phyloP scores from a whole-genome alignment of 2,797 vertebrate genomes.

The Fistularia tabacaria region DNA sequence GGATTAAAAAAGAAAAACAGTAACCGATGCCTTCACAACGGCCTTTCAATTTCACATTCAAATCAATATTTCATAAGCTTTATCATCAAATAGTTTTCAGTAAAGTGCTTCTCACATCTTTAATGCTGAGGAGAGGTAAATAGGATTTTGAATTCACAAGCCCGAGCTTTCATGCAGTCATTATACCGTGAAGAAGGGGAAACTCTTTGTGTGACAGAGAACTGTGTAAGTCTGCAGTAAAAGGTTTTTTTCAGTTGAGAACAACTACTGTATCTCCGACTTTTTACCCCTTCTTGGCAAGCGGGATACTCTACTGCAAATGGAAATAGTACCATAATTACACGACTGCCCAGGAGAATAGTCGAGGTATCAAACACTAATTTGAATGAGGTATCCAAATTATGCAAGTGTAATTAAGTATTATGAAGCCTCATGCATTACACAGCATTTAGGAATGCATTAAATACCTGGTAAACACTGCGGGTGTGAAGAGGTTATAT shows the following conservation, averaged over 20 bases:
- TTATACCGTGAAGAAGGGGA: slow-evolving; percentile 41
- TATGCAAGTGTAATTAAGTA: slow-evolving; percentile 66
- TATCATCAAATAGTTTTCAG: slow-evolving; percentile 60
- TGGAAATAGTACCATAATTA: slow-evolving; percentile 65
- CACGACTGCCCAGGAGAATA: slow-evolving; percentile 56
- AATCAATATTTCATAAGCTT: slow-evolving; percentile 68
- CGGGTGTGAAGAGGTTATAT: slow-evolving; percentile 40
- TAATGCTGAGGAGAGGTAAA: slow-evolving; percentile 57
- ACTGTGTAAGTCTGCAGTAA: slow-evolving; percentile 27
- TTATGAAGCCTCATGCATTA: slow-evolving; percentile 64
- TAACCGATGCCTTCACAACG: slow-evolving; percentile 41
- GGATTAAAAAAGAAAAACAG: slow-evolving; percentile 51
- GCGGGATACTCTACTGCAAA: slow-evolving; percentile 9
- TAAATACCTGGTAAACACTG: slow-evolving; percentile 68
- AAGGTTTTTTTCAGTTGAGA: slow-evolving; percentile 23
- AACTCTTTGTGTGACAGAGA: slow-evolving; percentile 30
- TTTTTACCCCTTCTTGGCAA: slow-evolving; percentile 16
- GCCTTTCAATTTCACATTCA: slow-evolving; percentile 64
- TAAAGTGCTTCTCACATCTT: slow-evolving; percentile 49
- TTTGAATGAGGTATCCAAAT: slow-evolving; percentile 63
- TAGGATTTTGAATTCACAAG: slow-evolving; percentile 57
- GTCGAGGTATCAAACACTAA: slow-evolving; percentile 51
- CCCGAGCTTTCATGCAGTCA: slow-evolving; percentile 42
- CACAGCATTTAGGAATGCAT: slow-evolving; percentile 53
- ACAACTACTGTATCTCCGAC: slow-evolving; percentile 43